Evolutionary conservation across 2,113 vertebrate genomes (phyloP), one percentile per base, ranked within the genome.

Genomic region (Halichoerus grypus): DNA sequence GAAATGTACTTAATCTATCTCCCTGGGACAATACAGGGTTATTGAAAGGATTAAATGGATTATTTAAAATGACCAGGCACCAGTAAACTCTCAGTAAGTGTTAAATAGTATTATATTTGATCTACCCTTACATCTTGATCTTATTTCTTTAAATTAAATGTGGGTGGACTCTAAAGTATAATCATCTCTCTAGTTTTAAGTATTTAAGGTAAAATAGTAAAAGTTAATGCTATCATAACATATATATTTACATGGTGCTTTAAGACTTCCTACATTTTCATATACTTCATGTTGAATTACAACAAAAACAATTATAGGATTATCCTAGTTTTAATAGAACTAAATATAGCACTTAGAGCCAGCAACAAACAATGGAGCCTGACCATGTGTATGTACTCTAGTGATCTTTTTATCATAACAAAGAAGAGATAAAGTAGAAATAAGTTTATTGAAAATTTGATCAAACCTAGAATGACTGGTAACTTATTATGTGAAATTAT

Each of bases 131-230:
- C 10, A 61, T 51, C 65, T 72, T 97, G 71, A 94, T 5, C 26
- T 61, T 94, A 80, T 87, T 69, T 96, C 49, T 84, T 9, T 87
- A 91, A 93, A 72, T 96, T 84, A 93, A 97, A 93, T 93, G 13
- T 49, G 84, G 31, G 61, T 88, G 5, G 28, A 63, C 15, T 88
- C n/a, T 84, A 39, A 51, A 19, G 39, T 31, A 39, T 22, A 95
- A 74, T 92, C 28, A 82, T 84, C 65, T 84, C 16, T 59, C 22
- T 57, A 59, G 21, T 65, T 93, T 3, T 71, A 94, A 91, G 21
- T 57, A 88, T 46, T 90, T 79, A 95, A 95, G 46, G 21, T 91
- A 87, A 82, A 94, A 87, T 5, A 90, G 57, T 63, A 91, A 77
- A 96, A 97, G 39, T 31, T 53, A 93, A 87, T 39, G 71, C 4